Evolutionary conservation across 1,140 invertebrate species (phyloP), one percentile per base, ranked within the genome.

Genomic region (Drosophila cardini): DNA sequence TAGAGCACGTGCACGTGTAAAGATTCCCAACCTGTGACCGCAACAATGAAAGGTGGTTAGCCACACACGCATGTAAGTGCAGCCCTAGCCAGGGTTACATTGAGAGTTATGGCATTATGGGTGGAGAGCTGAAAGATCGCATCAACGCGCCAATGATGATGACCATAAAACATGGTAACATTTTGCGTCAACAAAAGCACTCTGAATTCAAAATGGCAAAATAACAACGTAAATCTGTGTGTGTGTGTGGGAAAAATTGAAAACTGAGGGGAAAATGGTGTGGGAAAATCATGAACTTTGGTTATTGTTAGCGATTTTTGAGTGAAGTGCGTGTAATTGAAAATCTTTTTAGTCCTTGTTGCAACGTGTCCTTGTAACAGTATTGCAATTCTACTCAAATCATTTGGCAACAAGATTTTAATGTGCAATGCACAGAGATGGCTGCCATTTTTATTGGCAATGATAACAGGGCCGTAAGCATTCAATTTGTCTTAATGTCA

Each of bases 1-100:
- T 32, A 60, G 26, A 34, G 15, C 65, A 30, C 1, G 21, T 26
- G 18, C 45, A n/a, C 32, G 55, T 18, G 63, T 70, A 61, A 70
- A 74, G 72, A 63, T n/a, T 40, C 0, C 18, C 48, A 43, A 52
- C 34, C 72, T 58, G 55, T 52, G 64, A 81, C 78, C 78, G 62
- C 78, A 81, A 72, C 78, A 76, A 57, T 81, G 76, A 81, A 76
- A 76, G 72, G 43, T 76, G 78, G 78, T 76, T 76, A 63, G 72
- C 78, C 78, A 65, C 78, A 72, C 52, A 69, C 48, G 30, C 55
- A 64, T 48, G 52, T 7, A 15, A 50, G 42, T 43, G 42, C 0
- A 34, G 15, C 11, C 11, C n/a, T 7, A 30, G 13, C 26, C 9
- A 16, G 60, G n/a, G 18, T 4, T 2, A 5, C 1, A n/a, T 13